phyloP scores from a whole-genome alignment of 2,113 vertebrate species.

The Callorhinus ursinus region DNA sequence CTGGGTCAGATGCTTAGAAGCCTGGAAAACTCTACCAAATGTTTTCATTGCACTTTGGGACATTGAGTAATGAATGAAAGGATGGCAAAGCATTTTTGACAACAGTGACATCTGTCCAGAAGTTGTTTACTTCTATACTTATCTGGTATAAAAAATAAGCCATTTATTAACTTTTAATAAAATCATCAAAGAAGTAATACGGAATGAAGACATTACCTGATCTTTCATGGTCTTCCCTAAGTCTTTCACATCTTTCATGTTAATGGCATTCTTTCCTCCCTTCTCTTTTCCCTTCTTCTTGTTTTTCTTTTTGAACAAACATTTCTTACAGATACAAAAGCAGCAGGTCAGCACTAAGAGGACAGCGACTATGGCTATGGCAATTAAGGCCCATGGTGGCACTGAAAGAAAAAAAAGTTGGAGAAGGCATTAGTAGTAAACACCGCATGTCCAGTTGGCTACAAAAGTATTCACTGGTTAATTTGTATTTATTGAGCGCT shows the following conservation, averaged over 20 bases:
- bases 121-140: not conserved
- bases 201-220: conserved; percentile 90
- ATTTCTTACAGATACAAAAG: conserved; percentile 99
- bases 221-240: conserved; percentile 95
- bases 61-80: not conserved
- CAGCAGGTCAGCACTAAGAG: conserved; percentile 98
- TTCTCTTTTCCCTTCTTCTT: conserved; percentile 99
- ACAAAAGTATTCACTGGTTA: not conserved
- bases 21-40: not conserved
- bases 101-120: not conserved
- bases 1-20: not conserved
- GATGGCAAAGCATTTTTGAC: not conserved
- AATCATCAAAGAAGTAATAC: conserved; percentile 3
- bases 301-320: conserved; percentile 99
- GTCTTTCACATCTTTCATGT: conserved; percentile 99
- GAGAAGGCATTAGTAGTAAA: conserved; percentile 57
- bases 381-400: conserved; percentile 98
- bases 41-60: not conserved
- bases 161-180: not conserved
- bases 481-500: not conserved
- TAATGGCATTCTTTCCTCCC: conserved; percentile 98
- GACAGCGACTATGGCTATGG: conserved; percentile 97
- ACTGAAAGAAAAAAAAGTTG: conserved; percentile 89
- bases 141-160: not conserved
- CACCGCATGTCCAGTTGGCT: not conserved